Percentiles rank a stretch among this genome's conserved stretches.
These are phyloP conservation scores for Pteromalus puparum DNA, from an alignment of 1,140 invertebrate genomes.

Conservation along the genomic window DNA sequence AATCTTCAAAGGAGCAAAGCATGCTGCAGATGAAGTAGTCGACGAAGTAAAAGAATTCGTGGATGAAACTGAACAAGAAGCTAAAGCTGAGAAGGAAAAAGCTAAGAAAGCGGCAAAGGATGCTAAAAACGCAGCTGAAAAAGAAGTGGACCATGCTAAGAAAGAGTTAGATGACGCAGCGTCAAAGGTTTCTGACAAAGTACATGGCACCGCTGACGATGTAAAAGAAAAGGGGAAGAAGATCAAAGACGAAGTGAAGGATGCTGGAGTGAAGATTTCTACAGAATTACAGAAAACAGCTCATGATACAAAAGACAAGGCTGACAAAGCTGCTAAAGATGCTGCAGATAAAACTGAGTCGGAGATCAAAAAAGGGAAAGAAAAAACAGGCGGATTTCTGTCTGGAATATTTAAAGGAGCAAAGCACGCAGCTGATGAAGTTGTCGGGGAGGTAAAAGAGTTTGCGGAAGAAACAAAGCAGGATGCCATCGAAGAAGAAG, in stretches of 20 bases:
- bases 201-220: neutral
- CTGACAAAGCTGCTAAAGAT: constrained; percentile 72
- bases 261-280: neutral
- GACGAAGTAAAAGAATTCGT: constrained; percentile 64
- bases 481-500: neutral
- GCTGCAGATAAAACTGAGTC: constrained; percentile 33
- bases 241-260: neutral
- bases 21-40: constrained; percentile 61
- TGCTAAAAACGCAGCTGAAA: constrained; percentile 64
- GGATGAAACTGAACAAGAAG: constrained; percentile 57
- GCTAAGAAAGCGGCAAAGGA: constrained; percentile 56
- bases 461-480: constrained; percentile 61
- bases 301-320: neutral
- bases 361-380: constrained; percentile 52
- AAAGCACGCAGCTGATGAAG: constrained; percentile 64
- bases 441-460: constrained; percentile 64
- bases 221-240: neutral
- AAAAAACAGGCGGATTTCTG: constrained; percentile 55
- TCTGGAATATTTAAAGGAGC: constrained; percentile 61
- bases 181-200: neutral
- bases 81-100: constrained; percentile 54
- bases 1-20: constrained; percentile 65
- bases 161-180: constrained; percentile 35
- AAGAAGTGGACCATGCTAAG: constrained; percentile 33
- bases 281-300: neutral